Base-by-base conservation (phyloP, 2,797 vertebrate species). In the Pseudochirops cupreus region DNA sequence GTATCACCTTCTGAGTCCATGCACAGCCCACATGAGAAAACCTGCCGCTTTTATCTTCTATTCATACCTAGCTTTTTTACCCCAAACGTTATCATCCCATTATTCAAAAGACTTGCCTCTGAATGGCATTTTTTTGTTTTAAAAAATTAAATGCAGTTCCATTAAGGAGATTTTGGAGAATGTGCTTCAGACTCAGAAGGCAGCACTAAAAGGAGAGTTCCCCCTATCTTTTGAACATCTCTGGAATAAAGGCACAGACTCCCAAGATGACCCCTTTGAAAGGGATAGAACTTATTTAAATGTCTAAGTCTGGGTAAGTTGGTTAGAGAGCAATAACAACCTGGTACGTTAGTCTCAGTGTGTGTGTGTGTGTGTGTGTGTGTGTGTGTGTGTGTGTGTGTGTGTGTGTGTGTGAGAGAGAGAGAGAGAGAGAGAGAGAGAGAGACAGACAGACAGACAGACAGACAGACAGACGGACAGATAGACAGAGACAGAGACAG, bases 61-160 rank as follows among this genome's bases (percentile, higher is more conserved):
- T 13, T 82, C 14, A 92, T 14, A 87, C 14, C n/a, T 95, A 93
- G n/a, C 91, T 96, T 97, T 53, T 82, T 46, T 82, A 53, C 74
- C 3, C 21, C 3, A 62, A 82, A 29, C 90, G 28, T 92, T 87
- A 6, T 52, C 87, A 54, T 91, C 56, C 95, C 94, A 92, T 95
- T 95, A 92, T 93, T 97, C 56, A 90, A 95, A 95, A 62, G 91
- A 96, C 89, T 96, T 56, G 96, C 31, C 93, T 90, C 94, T 33
- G 16, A 95, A 54, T 33, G 18, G 56, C 94, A 10, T 46, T 56
- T 53, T 21, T 62, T 28, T 53, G 62, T 91, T 82, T 91, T 29
- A 94, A 96, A 92, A 82, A 53, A 14, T 67, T 93, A 91, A 95
- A 33, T 91, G 39, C 58, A 46, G 55, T 16, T 7, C 10, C 26